Percentiles rank a stretch among this genome's conserved stretches.
phyloP scores from a whole-genome alignment of 2,797 vertebrate species.

The Coilia nasus region DNA sequence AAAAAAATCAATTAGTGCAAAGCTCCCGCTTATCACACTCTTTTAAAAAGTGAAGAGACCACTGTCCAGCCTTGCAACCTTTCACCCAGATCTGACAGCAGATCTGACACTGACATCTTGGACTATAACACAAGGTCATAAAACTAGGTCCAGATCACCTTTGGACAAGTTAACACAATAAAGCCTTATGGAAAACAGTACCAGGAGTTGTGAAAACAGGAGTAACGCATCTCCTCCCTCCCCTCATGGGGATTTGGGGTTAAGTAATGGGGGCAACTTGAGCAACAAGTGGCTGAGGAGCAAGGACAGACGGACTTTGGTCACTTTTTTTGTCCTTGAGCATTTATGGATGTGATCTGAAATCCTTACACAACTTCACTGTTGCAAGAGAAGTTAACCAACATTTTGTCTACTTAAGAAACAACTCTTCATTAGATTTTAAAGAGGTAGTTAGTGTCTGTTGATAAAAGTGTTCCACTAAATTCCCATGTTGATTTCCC shows the following conservation, averaged over 20 bases:
- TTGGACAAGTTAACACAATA: slow-evolving; percentile 17
- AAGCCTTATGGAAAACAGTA: not conserved
- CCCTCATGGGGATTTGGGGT: not conserved
- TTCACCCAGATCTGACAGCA: not conserved
- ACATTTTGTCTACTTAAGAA: not conserved
- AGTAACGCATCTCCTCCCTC: not conserved
- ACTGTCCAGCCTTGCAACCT: not conserved
- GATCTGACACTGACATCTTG: slow-evolving; percentile 8
- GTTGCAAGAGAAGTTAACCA: not conserved
- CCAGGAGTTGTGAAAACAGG: slow-evolving; percentile 8
- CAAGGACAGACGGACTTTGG: slow-evolving; percentile 19
- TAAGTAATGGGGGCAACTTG: not conserved
- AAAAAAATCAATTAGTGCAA: not conserved
- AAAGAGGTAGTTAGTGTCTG: not conserved
- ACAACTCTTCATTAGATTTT: not conserved
- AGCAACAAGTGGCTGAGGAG: slow-evolving; percentile 22
- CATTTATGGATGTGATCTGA: not conserved
- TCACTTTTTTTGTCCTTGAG: not conserved
- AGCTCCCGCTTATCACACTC: not conserved
- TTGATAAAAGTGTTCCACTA: not conserved
- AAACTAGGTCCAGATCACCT: slow-evolving; percentile 11
- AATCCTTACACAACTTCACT: slow-evolving; percentile 7
- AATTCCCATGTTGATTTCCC: not conserved
- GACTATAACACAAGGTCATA: not conserved
- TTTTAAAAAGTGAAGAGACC: not conserved